Base-by-base conservation (phyloP, 1,140 invertebrate genomes). In the Drosophila aff. region DNA sequence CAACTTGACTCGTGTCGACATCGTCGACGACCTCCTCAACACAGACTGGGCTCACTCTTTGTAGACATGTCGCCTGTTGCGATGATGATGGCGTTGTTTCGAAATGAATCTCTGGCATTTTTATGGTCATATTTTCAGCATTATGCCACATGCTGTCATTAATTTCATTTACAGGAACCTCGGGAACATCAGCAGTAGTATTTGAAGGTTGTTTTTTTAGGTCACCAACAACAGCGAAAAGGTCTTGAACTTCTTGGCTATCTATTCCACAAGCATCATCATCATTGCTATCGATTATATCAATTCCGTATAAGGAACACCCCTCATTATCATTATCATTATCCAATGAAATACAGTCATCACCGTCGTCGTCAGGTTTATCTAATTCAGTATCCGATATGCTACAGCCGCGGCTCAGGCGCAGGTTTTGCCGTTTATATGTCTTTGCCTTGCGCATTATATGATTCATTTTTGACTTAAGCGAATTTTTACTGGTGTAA, bases 361-460 rank as follows among this genome's bases (percentile, higher is more conserved):
- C 21, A 57, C 38, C 53, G 21, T 16, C 53, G 21, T 16, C 21
- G 23, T 26, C 40, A 0, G 72, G 55, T 10, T 71, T 46, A 46
- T 90, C 76, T 16, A 65, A 64, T 66, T 92, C 91, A 43, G 82
- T 69, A 61, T 92, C 86, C 10, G 86, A 92, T 41, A 84, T 71
- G 47, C 82, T 91, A 36, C 72, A 77, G 26, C 61, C 79, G 76
- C 50, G 75, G 73, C 84, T 73, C 63, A 79, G 59, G 50, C 60
- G 59, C 68, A 86, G 84, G 71, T 77, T 92, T 49, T 93, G 82
- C 58, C 92, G 90, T 50, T 91, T 84, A 62, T 92, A 92, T 1
- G 79, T 79, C 60, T 92, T 93, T 5, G 92, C 91, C 58, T 92
- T 93, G 33, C 87, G 87, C 79, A 93, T 82, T 21, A 93, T 31